Percentiles rank a stretch among this genome's conserved stretches.
Conservation (phyloP, 2,797 vertebrate genomes). For the Okamejei kenojei region DNA sequence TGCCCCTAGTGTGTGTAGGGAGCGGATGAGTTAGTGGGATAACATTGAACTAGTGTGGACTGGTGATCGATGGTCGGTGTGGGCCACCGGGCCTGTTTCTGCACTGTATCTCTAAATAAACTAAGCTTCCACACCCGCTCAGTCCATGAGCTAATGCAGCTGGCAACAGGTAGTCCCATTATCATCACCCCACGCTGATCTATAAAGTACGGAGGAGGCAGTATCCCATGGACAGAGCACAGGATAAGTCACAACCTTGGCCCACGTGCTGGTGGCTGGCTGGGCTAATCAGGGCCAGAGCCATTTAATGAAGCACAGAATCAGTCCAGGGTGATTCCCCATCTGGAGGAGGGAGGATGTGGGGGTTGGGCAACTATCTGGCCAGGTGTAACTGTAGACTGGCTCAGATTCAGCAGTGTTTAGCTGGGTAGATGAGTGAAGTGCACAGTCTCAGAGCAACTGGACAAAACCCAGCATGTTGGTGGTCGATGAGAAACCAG, state of each 20-base stretch:
- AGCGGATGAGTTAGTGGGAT: no score
- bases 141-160: not conserved
- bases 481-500: not conserved
- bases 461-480: not conserved
- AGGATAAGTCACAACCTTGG: not conserved
- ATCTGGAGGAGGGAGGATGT: not conserved
- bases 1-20: no score
- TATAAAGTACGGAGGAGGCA: not conserved
- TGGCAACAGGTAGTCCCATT: not conserved
- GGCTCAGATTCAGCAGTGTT: not conserved
- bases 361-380: not conserved
- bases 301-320: not conserved
- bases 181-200: not conserved
- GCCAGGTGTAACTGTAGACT: not conserved
- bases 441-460: not conserved
- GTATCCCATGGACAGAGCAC: not conserved
- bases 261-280: not conserved
- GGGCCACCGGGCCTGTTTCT: no score
- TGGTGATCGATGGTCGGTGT: no score
- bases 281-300: not conserved
- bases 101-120: no score
- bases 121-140: not conserved
- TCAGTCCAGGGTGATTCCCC: not conserved
- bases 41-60: no score
- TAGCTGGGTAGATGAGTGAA: no score